Evolutionary conservation across 37 sponge, comb jelly and placozoan genomes (phyloP), one percentile per base, ranked within the genome.

Genomic region (Cladorhizidae sp.): DNA sequence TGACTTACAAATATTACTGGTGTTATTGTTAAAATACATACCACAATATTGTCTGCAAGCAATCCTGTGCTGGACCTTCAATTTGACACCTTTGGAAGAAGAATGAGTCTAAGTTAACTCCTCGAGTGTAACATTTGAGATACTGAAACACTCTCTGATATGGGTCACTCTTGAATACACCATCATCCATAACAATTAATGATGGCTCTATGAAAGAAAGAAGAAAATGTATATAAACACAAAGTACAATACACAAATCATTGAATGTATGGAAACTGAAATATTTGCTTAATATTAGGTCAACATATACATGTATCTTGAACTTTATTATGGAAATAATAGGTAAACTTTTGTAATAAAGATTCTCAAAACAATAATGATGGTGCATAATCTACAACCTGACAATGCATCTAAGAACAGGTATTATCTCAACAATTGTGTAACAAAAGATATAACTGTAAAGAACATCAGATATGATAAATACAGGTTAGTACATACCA

Each of bases 111-210:
- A 94, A 31, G 32, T 77, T 41, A 14, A 33, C 12, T 3, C 70
- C 15, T 0, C 0, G 25, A 2, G 20, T 61, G 42, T 81, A 75
- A 5, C 81, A 57, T 33, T 40, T 31, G 21, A 95, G 80, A 74
- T 95, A 95, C 74, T 85, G 86, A 38, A 74, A 91, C 22, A 91
- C 92, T 51, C 87, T 41, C 69, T 95, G 95, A 55, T 74, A 95
- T 3, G 67, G 7, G 6, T 67, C 70, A 59, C 64, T 63, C 1
- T 40, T 15, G 31, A 91, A 78, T 68, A 86, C 73, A 3, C 79
- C 25, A 5, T 58, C 57, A 67, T 91, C 84, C 80, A 91, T 86
- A 28, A 63, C 50, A 65, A 78, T 51, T 42, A 45, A 9, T 20
- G 72, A 72, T 20, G 45, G 23, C 6, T 72, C 72, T 72, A 45